These are phyloP conservation scores for Cynocephalus volans DNA, from an alignment of 2,113 vertebrate species.

Conservation along the genomic window DNA sequence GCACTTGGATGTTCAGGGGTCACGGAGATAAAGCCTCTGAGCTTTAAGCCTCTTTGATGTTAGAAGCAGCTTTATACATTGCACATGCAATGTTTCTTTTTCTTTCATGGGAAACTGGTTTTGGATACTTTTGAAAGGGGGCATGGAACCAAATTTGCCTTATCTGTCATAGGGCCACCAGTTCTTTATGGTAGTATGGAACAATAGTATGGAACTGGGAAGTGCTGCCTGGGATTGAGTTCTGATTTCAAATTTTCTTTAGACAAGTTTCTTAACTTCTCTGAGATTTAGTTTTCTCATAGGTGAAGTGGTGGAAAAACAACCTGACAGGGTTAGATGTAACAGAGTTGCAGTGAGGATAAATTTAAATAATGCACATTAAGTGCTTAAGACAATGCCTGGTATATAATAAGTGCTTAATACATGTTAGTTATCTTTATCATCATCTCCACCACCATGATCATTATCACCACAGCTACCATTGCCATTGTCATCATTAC, in stretches of 20 bases:
- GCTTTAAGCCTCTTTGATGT: slow-evolving; percentile 22
- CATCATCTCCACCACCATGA: neutral
- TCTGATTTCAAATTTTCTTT: neutral
- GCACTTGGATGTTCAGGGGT: neutral
- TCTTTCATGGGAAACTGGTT: neutral
- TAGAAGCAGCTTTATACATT: neutral
- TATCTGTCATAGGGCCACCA: neutral
- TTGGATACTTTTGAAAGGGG: slow-evolving; percentile 50
- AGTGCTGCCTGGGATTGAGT: neutral
- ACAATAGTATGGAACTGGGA: neutral
- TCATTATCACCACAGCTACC: no score
- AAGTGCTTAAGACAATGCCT: neutral
- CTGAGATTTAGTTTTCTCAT: neutral
- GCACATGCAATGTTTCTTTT: neutral
- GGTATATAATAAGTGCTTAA: neutral
- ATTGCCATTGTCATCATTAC: neutral
- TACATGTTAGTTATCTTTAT: neutral
- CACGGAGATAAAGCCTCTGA: neutral
- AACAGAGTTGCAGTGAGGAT: neutral
- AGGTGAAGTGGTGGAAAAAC: neutral
- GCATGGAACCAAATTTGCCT: neutral
- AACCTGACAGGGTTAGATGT: no score
- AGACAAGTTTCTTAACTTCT: neutral
- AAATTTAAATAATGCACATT: neutral
- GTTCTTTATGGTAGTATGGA: neutral